phyloP scores from a whole-genome alignment of 1,140 invertebrate genomes.

The Stenopsyche tienmushanensis region DNA sequence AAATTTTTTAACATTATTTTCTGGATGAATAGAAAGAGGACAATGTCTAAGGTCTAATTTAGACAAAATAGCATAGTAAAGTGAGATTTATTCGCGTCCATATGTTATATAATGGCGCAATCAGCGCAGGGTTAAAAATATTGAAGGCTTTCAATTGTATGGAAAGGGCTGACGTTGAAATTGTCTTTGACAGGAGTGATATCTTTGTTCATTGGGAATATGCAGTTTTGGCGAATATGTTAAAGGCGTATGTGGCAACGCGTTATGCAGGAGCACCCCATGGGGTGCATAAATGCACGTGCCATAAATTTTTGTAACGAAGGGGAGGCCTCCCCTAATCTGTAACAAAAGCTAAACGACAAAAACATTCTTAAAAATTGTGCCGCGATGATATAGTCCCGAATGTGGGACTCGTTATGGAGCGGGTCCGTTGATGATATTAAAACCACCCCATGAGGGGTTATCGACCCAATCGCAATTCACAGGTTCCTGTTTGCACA shows the following conservation, averaged over 20 bases:
- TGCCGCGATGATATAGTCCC: neutral
- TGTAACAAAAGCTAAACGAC: neutral
- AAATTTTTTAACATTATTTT: no score
- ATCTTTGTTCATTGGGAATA: neutral
- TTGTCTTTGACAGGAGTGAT: neutral
- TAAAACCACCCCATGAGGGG: neutral
- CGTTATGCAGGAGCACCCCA: neutral
- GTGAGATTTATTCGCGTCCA: no score
- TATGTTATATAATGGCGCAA: no score
- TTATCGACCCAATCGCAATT: constrained; percentile 13
- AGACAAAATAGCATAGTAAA: no score
- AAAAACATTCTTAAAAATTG: neutral
- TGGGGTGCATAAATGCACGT: neutral
- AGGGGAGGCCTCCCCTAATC: constrained; percentile 10
- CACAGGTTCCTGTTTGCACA: constrained; percentile 10
- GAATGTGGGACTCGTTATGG: neutral
- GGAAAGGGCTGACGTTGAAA: neutral
- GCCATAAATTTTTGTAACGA: constrained; percentile 1
- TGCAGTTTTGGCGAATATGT: no score
- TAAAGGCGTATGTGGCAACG: no score
- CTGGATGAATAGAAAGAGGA: no score
- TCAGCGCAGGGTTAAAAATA: no score
- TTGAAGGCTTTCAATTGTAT: neutral
- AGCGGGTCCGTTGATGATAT: neutral
- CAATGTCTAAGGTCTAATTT: no score